Evolutionary conservation across 2,888 invertebrate species (phyloP).

Genomic region (Anarsia innoxiella): DNA sequence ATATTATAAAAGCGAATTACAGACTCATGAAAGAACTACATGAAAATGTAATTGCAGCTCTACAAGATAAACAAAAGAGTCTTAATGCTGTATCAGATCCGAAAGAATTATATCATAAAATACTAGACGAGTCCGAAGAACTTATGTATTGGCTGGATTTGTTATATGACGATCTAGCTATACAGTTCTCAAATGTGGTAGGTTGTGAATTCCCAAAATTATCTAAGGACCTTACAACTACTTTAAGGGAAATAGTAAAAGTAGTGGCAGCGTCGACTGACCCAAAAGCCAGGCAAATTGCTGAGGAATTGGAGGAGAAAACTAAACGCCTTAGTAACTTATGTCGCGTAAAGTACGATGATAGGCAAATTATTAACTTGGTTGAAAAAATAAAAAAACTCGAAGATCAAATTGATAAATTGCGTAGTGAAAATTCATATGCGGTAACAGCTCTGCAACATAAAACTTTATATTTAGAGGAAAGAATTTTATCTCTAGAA

Average conservation of each 20-base stretch:
- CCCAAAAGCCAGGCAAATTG: slow-evolving; percentile 17
- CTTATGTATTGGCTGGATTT: slow-evolving; percentile 37
- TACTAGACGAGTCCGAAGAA: slow-evolving; percentile 32
- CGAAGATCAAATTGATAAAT: slow-evolving; percentile 23
- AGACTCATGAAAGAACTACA: slow-evolving; percentile 26
- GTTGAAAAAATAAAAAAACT: slow-evolving; percentile 28
- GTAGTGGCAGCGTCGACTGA: slow-evolving; percentile 21
- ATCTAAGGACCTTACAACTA: slow-evolving; percentile 23
- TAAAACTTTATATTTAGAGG: slow-evolving; percentile 32
- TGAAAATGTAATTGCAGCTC: slow-evolving; percentile 22
- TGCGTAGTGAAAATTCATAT: slow-evolving; percentile 22
- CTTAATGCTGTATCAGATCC: slow-evolving; percentile 26
- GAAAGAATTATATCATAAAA: slow-evolving; percentile 24
- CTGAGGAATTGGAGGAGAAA: slow-evolving; percentile 14
- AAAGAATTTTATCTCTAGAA: slow-evolving; percentile 28
- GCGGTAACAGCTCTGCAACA: slow-evolving; percentile 28
- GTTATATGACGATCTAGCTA: slow-evolving; percentile 28
- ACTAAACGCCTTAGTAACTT: slow-evolving; percentile 7
- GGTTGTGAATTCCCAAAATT: slow-evolving; percentile 20
- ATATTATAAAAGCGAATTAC: slow-evolving; percentile 24
- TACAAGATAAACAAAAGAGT: slow-evolving; percentile 27
- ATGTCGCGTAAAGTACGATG: slow-evolving; percentile 10
- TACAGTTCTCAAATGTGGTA: slow-evolving; percentile 25
- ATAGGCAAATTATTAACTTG: too few species aligned
- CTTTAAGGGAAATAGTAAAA: slow-evolving; percentile 25